Evolutionary conservation across 2,888 invertebrate genomes (phyloP).

Genomic region (Amblyjoppa fuscipennis): DNA sequence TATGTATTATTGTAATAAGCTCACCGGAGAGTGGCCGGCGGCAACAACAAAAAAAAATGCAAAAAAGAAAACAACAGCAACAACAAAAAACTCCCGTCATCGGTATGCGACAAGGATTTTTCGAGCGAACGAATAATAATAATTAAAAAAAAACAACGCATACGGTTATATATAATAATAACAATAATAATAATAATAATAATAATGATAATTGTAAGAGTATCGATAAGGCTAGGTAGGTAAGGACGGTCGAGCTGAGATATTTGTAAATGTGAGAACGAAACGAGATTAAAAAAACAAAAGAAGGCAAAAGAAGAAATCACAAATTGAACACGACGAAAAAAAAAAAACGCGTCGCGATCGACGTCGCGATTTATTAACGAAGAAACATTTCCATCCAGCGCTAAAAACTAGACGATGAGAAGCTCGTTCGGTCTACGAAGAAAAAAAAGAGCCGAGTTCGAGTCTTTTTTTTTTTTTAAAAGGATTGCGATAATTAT

Average conservation of each 20-base stretch:
- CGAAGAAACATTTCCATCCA: constrained; percentile 82
- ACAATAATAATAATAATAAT: constrained; percentile 36
- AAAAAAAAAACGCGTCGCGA: constrained; percentile 49
- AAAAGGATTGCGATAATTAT: constrained; percentile 79
- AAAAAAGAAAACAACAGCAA: constrained; percentile 1
- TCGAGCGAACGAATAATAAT: constrained; percentile 42
- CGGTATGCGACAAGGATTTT: constrained; percentile 56
- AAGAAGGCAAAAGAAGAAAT: constrained; percentile 18
- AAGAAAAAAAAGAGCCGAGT: constrained; percentile 10
- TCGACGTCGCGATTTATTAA: constrained; percentile 66
- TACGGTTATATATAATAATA: constrained; percentile 55
- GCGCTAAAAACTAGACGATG: constrained; percentile 74
- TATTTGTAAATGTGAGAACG: constrained; percentile 76
- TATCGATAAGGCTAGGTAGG: constrained; percentile 66
- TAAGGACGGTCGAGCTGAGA: constrained; percentile 71
- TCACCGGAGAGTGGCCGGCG: constrained; percentile 72
- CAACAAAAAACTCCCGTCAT: constrained; percentile 48
- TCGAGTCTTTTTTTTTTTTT: constrained; percentile 55
- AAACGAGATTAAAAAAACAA: neutral
- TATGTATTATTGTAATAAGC: constrained; percentile 77
- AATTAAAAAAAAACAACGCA: constrained; percentile 36
- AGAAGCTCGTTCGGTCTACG: constrained; percentile 40
- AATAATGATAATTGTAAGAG: constrained; percentile 29
- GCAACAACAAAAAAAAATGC: constrained; percentile 30
- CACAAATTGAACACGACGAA: constrained; percentile 39